Base-by-base conservation (phyloP, 2,888 invertebrate species). In the Zhengitettix transpicula region DNA sequence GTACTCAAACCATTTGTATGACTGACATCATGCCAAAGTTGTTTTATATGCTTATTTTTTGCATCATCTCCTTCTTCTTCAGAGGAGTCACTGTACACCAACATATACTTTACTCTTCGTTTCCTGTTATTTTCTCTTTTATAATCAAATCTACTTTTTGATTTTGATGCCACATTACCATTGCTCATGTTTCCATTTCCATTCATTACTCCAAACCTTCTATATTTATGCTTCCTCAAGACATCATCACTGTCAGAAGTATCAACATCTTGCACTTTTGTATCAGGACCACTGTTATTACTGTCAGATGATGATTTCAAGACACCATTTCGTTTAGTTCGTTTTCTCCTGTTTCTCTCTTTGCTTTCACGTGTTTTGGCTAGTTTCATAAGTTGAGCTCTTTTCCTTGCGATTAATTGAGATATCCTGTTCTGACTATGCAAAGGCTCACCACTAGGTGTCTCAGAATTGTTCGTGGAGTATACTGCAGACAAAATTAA, bases 381-480 rank as follows among this genome's bases (percentile, higher is more conserved):
- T 12, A 63, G 58, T 16, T 47, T 68, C 60, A 52, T 62, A 53
- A 58, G 54, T 52, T 64, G 60, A 14, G 81, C 78, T 57, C 85
- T 80, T 59, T 87, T 83, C 63, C 85, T 82, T 5, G 85, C 83
- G 60, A 88, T 86, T 56, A 88, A 72, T 65, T 84, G 83, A 17
- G 85, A 84, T 67, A 88, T 81, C 63, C 85, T 77, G 71, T 86
- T 87, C 0, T 60, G 63, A 5, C 59, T 58, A 28, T 28, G 28
- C 28, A 28, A 28, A 28, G 28, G 7, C 7, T 28, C 28, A 28
- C 28, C 28, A 28, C 28, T 7, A 7, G 28, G 28, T 5, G 28
- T 28, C 28, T 28, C 28, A 28, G 28, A 28, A 28, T 28, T 28
- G 28, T 28, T 28, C 7, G 28, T 28, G 7, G 28, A 28, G 28